Percentiles rank a stretch among this genome's conserved stretches.
Conservation (phyloP, 2,113 vertebrate species). For the Lucifuga dentata region DNA sequence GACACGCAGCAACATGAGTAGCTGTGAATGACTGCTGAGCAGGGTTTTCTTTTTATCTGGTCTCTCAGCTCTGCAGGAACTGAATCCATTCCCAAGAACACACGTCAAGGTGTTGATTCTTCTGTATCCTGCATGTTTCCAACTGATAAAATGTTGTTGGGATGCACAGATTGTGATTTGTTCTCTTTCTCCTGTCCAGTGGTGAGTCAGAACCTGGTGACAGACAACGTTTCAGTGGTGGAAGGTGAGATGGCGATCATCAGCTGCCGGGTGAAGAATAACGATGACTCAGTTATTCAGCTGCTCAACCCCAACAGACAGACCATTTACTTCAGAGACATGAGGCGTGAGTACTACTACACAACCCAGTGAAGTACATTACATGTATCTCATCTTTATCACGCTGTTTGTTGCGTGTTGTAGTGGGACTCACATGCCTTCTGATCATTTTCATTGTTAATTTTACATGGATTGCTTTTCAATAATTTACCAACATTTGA, state of each 20-base stretch:
- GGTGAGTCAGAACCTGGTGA: constrained; percentile 93
- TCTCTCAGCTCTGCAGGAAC: constrained; percentile 23
- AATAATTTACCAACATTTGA: no score
- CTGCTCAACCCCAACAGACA: constrained; percentile 97
- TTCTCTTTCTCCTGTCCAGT: constrained; percentile 60
- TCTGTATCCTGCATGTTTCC: background rate
- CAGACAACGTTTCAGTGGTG: constrained; percentile 86
- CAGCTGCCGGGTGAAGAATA: constrained; percentile 89
- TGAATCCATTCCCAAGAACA: constrained; percentile 33
- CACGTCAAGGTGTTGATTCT: background rate
- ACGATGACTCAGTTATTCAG: constrained; percentile 97
- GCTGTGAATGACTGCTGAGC: constrained; percentile 33
- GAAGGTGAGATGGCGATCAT: constrained; percentile 85
- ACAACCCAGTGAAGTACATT: background rate
- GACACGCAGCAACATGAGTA: constrained; percentile 34
- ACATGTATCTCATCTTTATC: background rate
- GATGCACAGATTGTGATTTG: no score
- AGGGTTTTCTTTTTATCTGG: constrained; percentile 12
- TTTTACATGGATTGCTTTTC: no score
- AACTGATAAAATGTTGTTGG: constrained; percentile 9
- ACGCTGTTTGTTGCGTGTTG: background rate
- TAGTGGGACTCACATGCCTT: no score
- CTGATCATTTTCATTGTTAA: no score
- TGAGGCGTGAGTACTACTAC: constrained; percentile 93
- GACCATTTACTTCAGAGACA: constrained; percentile 93